Evolutionary conservation across 2,797 vertebrate genomes (phyloP).

Genomic region (Pteronotus mesoamericanus): DNA sequence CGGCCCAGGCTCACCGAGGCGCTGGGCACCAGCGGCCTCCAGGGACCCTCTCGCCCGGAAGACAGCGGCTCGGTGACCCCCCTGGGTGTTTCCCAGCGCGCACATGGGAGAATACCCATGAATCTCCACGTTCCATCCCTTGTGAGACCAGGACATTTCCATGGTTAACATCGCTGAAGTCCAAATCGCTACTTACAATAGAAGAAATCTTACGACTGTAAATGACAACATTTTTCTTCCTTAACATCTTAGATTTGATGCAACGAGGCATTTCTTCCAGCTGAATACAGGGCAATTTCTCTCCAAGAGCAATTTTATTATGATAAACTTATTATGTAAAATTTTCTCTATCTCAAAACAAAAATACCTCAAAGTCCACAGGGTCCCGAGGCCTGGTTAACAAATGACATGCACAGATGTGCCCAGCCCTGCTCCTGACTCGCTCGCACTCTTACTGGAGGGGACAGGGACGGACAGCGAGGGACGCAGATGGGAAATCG

Average conservation of each 20-base stretch:
- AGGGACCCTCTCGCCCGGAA: not conserved
- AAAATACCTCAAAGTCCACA: not conserved
- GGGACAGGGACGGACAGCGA: not conserved
- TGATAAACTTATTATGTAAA: not conserved
- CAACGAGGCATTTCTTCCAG: constrained; percentile 27
- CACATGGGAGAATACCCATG: not conserved
- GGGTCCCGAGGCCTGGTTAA: not conserved
- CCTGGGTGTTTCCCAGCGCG: not conserved
- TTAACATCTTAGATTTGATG: constrained; percentile 26
- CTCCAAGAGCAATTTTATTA: constrained; percentile 5
- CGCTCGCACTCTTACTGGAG: not conserved
- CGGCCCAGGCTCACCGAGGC: not conserved
- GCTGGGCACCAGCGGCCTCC: not conserved
- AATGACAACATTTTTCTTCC: constrained; percentile 24
- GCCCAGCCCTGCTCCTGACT: not conserved
- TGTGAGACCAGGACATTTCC: not conserved
- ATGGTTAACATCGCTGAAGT: constrained; percentile 20
- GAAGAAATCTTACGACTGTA: not conserved
- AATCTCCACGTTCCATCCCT: not conserved
- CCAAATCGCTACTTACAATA: not conserved
- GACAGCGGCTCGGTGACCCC: not conserved
- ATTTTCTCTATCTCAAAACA: not conserved
- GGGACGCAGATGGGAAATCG: not conserved
- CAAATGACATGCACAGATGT: not conserved
- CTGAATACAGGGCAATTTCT: not conserved